Percentiles rank a stretch among this genome's conserved stretches.
Conservation (phyloP, 2,113 vertebrate species). For the Aepyceros melampus region DNA sequence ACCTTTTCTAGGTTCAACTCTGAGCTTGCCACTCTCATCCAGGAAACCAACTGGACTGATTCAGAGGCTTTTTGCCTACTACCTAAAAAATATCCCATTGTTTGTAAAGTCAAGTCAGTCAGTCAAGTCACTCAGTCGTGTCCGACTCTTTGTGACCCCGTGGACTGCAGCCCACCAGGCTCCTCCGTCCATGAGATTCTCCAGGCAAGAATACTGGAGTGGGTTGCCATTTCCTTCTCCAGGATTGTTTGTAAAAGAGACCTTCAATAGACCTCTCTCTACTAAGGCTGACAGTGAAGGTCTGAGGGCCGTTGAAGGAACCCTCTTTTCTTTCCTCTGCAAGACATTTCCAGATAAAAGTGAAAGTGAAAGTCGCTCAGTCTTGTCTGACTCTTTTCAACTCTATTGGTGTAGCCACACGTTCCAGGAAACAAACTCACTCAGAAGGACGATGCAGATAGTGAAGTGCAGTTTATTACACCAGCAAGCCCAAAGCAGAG, state of each 20-base stretch:
- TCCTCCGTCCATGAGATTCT: too few relatives aligned
- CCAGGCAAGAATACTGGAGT: too few relatives aligned
- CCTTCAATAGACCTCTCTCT: neutral
- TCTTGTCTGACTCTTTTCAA: neutral
- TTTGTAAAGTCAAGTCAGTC: too few relatives aligned
- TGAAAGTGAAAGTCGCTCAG: neutral
- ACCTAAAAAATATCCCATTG: neutral
- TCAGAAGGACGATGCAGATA: too few relatives aligned
- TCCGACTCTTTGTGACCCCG: too few relatives aligned
- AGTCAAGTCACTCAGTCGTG: too few relatives aligned
- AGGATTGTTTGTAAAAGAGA: neutral
- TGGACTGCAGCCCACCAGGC: too few relatives aligned
- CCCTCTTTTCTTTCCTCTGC: neutral
- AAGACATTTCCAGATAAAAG: neutral
- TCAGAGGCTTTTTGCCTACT: neutral
- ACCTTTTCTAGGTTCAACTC: neutral
- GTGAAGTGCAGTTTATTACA: too few relatives aligned
- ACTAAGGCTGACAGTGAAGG: neutral
- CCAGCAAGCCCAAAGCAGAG: rapidly evolving
- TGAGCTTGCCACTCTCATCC: neutral
- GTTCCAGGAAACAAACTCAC: too few relatives aligned
- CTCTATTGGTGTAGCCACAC: neutral
- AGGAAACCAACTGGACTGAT: neutral
- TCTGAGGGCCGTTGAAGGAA: neutral
- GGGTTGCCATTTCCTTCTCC: too few relatives aligned